Base-by-base conservation (phyloP, 2,888 invertebrate genomes). In the Nezara viridula region DNA sequence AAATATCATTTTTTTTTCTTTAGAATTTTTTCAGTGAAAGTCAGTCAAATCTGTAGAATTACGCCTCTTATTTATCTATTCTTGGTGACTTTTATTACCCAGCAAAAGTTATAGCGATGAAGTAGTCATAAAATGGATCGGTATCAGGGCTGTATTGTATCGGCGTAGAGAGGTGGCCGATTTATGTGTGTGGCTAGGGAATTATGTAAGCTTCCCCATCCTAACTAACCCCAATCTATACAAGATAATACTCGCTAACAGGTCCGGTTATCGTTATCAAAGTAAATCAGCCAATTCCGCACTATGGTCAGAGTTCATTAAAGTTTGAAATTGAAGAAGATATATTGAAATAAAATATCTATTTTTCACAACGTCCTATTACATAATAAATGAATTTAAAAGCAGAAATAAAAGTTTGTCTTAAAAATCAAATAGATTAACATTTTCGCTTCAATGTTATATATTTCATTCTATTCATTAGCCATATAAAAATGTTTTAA, bases 151-250 rank as follows among this genome's bases (percentile, higher is more conserved):
- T 40, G 81, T 44, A 47, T 40, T 81, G 81, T 81, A 81, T 44
- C n/a, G 10, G 81, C 44, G 81, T 81, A n/a, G n/a, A 44, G 44
- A n/a, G 44, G 81, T 47, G 24, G 81, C n/a, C n/a, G 81, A 81
- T 81, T 81, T 81, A 81, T 81, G n/a, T 81, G 44, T 47, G n/a
- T 81, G n/a, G 44, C 44, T 10, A 44, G 44, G 40, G 32, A n/a
- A 81, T 81, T 44, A 81, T 81, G 44, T 47, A 81, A n/a, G 2
- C 66, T 19, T 16, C 19, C 7, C 66, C 66, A 0, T 16, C 4
- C 14, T 12, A 44, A 44, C 5, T 44, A 7, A 44, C 44, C 27
- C 66, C 37, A 6, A 32, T 37, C 66, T 37, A 37, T 73, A 73
- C 19, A 4, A 14, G 19, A 73, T 37, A 37, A 73, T 73, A 37